Evolutionary conservation across 1,140 invertebrate species (phyloP), one percentile per base, ranked within the genome.

Genomic region (Drosophila lacteicornis): DNA sequence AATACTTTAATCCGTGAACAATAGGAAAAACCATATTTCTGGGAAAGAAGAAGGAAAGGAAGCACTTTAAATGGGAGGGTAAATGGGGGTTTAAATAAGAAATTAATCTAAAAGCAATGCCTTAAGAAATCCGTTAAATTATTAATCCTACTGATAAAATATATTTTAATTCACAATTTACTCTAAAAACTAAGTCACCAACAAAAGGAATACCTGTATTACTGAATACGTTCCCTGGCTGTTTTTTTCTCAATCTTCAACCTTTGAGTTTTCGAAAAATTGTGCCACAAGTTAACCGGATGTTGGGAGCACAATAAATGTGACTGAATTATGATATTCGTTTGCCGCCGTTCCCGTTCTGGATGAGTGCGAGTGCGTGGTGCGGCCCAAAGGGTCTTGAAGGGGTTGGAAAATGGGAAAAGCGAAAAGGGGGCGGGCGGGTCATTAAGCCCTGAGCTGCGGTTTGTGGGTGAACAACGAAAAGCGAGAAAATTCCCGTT

Each of bases 281-380:
- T 75, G 62, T 59, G 46, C 55, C 74, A 68, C 68, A 80, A 55
- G 71, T 81, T 79, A 71, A 85, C 68, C 85, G 85, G 85, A 88
- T 84, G 84, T 88, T 80, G 80, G 76, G 50, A 75, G 63, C 78
- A 76, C 78, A 88, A 79, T 79, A 87, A 87, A 88, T 84, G 75
- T 71, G 82, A 79, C 84, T 87, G 78, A 87, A 81, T 84, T 87
- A 87, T 87, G 78, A 90, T 88, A 69, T 90, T 65, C 49, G 63
- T 61, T 56, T 56, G 40, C 33, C 51, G 45, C 40, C 15, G 46
- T 53, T 46, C 38, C 47, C 78, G 85, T 90, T 88, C 78, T 90
- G 84, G 84, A 75, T 90, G 84, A 90, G 61, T 90, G 85, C 78
- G 75, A 70, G 80, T 84, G 81, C 81, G 81, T 84, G 76, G 70